phyloP scores from a whole-genome alignment of 23 tunicate genomes.

The Halocynthia roretzi region DNA sequence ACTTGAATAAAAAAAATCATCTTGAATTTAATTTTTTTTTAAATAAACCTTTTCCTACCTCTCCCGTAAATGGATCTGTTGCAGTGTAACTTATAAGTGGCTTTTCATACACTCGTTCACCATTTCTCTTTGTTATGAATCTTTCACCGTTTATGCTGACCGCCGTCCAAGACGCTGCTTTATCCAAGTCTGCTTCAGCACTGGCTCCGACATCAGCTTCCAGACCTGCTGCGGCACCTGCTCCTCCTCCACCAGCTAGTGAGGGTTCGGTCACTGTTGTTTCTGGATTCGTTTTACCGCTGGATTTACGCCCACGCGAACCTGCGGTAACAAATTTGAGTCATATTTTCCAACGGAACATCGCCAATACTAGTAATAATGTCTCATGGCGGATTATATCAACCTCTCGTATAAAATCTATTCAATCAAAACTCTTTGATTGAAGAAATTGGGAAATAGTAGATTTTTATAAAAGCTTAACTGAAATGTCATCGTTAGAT shows the following conservation, averaged over 20 bases:
- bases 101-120: slow-evolving; percentile 11
- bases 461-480: too few species aligned
- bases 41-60: slow-evolving; percentile 31
- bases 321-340: slow-evolving; percentile 14
- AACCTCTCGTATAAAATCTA: too few species aligned
- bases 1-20: not conserved
- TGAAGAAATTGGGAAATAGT: too few species aligned
- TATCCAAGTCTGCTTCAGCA: slow-evolving; percentile 67
- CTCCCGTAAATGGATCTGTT: slow-evolving; percentile 86
- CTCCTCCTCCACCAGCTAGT: slow-evolving; percentile 64
- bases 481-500: too few species aligned
- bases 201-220: slow-evolving; percentile 87
- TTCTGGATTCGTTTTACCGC: slow-evolving; percentile 72
- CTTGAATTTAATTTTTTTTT: not conserved
- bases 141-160: slow-evolving; percentile 59
- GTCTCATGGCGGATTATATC: too few species aligned
- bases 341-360: not conserved
- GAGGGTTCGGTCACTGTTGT: slow-evolving; percentile 76
- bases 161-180: slow-evolving; percentile 69
- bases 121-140: slow-evolving; percentile 43
- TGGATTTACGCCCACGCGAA: slow-evolving; percentile 77
- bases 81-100: slow-evolving; percentile 71
- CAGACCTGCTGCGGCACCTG: slow-evolving; percentile 53
- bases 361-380: too few species aligned
- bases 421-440: too few species aligned